Conservation (phyloP, 2,888 invertebrate genomes). For the Phyllotreta striolata region DNA sequence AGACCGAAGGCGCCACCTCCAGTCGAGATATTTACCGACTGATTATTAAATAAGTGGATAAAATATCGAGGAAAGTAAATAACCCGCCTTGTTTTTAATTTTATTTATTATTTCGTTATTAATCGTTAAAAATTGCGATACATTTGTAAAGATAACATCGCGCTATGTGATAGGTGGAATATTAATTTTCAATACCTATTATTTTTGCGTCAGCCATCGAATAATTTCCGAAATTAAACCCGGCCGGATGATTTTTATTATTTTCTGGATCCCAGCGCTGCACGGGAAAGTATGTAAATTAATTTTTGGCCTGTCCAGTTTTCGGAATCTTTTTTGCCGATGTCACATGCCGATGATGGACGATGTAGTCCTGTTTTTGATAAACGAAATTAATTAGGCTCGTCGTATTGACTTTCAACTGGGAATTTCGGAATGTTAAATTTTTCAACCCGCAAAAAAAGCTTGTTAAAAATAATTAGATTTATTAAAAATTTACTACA, state of each 20-base stretch:
- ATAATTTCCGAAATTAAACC: conserved; percentile 21
- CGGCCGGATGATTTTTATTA: conserved; percentile 16
- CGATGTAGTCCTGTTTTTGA: conserved; percentile 24
- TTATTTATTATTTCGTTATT: no score
- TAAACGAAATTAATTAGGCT: conserved; percentile 15
- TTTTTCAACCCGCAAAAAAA: no score
- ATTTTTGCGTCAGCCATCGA: no score
- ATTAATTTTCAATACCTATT: no score
- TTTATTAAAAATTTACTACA: no score
- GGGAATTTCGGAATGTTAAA: neutral
- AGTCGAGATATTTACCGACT: conserved; percentile 21
- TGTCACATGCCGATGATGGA: conserved; percentile 22
- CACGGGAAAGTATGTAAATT: conserved; percentile 28
- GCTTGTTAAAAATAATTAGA: no score
- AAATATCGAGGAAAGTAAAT: conserved; percentile 6
- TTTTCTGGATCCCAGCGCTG: conserved; percentile 13
- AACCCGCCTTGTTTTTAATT: no score
- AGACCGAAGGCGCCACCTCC: conserved; percentile 12
- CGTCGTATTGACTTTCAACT: neutral
- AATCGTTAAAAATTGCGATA: no score
- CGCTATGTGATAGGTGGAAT: no score
- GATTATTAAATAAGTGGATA: conserved; percentile 26
- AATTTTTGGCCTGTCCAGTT: conserved; percentile 29
- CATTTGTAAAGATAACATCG: no score
- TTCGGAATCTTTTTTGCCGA: conserved; percentile 23